A percentile compares a stretch with the other conserved stretches of the same genome.
Conservation (phyloP, 2,113 vertebrate species). For the Bubo blakistoni region DNA sequence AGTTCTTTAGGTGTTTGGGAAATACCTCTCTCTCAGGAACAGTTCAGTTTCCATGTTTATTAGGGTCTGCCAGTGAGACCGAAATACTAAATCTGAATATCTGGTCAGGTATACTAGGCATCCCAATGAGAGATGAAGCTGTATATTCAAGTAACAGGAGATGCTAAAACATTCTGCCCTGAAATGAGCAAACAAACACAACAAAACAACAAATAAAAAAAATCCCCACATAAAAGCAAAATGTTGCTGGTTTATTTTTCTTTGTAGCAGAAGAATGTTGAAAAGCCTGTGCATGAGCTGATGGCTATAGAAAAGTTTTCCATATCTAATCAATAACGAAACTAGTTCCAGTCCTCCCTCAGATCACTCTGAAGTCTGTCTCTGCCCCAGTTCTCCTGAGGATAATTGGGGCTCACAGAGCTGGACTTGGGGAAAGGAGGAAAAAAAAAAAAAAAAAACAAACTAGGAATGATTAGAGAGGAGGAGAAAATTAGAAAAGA, state of each 20-base stretch:
- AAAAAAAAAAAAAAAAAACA: neutral
- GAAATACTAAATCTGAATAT: neutral
- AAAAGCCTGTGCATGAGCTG: neutral
- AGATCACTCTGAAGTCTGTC: neutral
- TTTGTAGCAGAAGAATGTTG: neutral
- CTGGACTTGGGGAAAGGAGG: neutral
- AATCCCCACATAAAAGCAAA: neutral
- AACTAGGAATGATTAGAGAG: neutral
- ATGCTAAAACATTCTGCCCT: neutral
- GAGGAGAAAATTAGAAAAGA: neutral
- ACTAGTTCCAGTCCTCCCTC: neutral
- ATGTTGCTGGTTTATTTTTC: neutral
- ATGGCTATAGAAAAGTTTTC: neutral
- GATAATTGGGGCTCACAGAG: neutral
- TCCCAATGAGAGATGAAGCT: neutral
- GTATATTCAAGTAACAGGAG: neutral
- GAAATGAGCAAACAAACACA: neutral
- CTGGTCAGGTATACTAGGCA: neutral
- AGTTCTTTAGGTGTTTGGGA: neutral
- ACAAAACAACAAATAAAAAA: neutral
- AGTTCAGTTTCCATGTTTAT: neutral
- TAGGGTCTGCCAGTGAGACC: neutral
- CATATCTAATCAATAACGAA: neutral
- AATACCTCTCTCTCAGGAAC: neutral
- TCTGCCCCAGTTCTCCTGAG: neutral